phyloP scores from a whole-genome alignment of 2,797 vertebrate species.

The Rhinella marina region DNA sequence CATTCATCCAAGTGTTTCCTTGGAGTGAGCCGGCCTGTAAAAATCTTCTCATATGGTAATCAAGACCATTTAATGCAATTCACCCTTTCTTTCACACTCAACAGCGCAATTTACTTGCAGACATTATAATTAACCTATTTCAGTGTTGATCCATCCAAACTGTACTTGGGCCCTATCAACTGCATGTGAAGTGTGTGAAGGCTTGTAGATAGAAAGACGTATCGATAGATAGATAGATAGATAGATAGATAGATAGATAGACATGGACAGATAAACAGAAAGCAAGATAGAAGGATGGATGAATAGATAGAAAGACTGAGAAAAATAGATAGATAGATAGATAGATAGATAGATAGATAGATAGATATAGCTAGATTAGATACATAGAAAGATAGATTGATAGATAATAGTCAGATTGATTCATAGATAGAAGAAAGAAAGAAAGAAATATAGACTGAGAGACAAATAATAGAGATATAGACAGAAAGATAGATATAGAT shows the following conservation, averaged over 20 bases:
- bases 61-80: not conserved
- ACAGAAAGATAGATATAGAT: too few species aligned
- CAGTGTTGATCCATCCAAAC: constrained; percentile 11
- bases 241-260: not conserved
- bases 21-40: not conserved
- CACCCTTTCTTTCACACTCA: not conserved
- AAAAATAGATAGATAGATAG: not conserved
- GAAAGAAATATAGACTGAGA: too few species aligned
- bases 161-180: not conserved
- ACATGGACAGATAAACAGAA: not conserved
- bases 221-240: not conserved
- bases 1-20: not conserved
- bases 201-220: too few species aligned
- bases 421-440: too few species aligned
- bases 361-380: not conserved
- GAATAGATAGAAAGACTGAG: not conserved
- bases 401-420: not conserved
- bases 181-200: not conserved
- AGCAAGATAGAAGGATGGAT: not conserved
- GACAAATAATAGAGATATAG: too few species aligned
- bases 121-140: constrained; percentile 31
- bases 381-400: not conserved
- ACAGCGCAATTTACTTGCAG: not conserved
- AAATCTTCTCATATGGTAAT: constrained; percentile 13
- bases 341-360: not conserved